Conservation (phyloP, 2,113 vertebrate genomes). For the Chaetops frenatus region DNA sequence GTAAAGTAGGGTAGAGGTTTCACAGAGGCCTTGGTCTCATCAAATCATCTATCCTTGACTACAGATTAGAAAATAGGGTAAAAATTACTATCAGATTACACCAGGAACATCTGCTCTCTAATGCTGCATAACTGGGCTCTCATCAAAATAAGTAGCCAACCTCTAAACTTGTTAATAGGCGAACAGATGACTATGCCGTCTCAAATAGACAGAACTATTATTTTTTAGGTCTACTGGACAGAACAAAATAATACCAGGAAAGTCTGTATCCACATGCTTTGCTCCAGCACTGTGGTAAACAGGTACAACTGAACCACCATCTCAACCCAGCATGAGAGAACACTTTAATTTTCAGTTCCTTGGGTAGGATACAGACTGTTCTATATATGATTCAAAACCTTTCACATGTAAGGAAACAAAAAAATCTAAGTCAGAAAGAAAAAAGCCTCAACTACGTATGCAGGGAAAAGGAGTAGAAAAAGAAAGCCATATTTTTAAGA, state of each 20-base stretch:
- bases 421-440: background rate
- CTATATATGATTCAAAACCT: background rate
- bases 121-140: background rate
- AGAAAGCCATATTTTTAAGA: background rate
- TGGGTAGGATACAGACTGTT: background rate
- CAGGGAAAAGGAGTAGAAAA: background rate
- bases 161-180: background rate
- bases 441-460: background rate
- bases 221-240: background rate
- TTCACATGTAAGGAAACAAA: background rate
- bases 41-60: constrained; percentile 52
- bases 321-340: background rate
- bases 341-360: background rate
- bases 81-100: constrained; percentile 49
- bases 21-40: constrained; percentile 42
- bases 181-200: background rate
- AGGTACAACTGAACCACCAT: background rate
- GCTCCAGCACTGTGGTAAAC: background rate
- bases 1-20: background rate
- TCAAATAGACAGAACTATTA: background rate
- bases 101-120: constrained; percentile 38
- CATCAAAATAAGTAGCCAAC: constrained; percentile 10
- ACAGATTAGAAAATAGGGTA: constrained; percentile 44
- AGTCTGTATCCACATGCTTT: background rate
- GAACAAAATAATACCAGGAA: background rate